phyloP scores from a whole-genome alignment of 2,888 invertebrate species.

The Acrobasis consociella region DNA sequence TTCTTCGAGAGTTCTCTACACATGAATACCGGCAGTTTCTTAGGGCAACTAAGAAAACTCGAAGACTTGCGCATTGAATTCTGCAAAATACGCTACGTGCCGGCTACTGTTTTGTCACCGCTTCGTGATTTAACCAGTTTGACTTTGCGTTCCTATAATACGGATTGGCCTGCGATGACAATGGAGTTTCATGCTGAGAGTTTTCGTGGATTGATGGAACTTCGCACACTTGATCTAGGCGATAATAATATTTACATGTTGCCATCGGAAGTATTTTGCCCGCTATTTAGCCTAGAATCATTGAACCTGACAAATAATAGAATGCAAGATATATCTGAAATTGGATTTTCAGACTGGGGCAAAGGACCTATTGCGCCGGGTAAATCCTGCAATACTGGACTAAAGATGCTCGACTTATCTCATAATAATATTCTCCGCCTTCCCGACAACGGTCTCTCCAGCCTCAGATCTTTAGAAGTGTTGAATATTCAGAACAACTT shows the following conservation, averaged over 20 bases:
- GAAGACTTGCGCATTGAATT: conserved; percentile 88
- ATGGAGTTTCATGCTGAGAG: conserved; percentile 90
- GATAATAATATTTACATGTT: conserved; percentile 90
- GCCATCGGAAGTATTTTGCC: conserved; percentile 88
- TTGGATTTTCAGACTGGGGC: conserved; percentile 90
- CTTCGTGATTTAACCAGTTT: conserved; percentile 87
- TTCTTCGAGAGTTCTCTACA: conserved; percentile 89
- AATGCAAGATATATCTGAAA: conserved; percentile 88
- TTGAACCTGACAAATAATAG: conserved; percentile 90
- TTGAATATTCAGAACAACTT: conserved; percentile 90
- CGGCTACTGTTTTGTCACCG: conserved; percentile 86
- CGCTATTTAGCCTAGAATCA: conserved; percentile 85
- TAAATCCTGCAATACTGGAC: conserved; percentile 86
- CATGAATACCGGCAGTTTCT: conserved; percentile 83
- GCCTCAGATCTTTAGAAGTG: conserved; percentile 86
- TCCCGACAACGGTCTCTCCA: conserved; percentile 87
- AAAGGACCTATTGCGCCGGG: conserved; percentile 86
- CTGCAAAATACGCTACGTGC: conserved; percentile 90
- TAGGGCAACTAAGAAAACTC: conserved; percentile 86
- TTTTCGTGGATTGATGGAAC: conserved; percentile 86
- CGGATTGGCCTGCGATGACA: conserved; percentile 90
- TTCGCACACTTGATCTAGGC: conserved; percentile 86
- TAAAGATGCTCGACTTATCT: conserved; percentile 88
- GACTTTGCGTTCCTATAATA: conserved; percentile 88
- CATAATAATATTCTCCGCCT: conserved; percentile 87